Base-by-base conservation (phyloP, 2,888 invertebrate species). In the Hoplodrina ambigua region DNA sequence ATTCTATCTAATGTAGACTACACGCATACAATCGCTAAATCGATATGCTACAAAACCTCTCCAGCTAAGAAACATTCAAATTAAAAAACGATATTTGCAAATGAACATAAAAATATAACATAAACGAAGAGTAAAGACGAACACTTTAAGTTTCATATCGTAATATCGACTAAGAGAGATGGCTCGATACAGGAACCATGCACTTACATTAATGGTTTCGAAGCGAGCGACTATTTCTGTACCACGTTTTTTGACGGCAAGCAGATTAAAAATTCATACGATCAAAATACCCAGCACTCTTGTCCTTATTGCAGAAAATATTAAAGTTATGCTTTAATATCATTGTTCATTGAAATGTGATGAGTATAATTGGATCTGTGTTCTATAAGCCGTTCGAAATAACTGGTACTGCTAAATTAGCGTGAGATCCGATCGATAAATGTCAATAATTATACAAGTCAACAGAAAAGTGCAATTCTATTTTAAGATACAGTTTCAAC, bases 151-250 rank as follows among this genome's bases (percentile, higher is more conserved):
- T 56, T 60, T 72, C 64, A 78, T 72, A 80, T 75, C 75, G 71
- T 78, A 76, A 85, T 83, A 82, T 81, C 77, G 75, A 79, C 79
- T 81, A 78, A 77, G 69, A 81, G 79, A 72, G 74, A 73, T 80
- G 77, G 53, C 54, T 86, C 85, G 79, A 88, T 85, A 87, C 82
- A 81, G 60, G 72, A 87, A 87, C 81, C 84, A 82, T 91, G 90
- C 93, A 93, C 93, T 94, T 91, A 92, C 86, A 87, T 86, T 93
- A 93, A 93, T 94, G 88, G 91, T 86, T 88, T 87, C 75, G 83
- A 91, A 87, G 86, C 83, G 80, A 72, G 80, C 79, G 77, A 85
- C 88, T 88, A 87, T 89, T 88, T 86, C 80, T 82, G 86, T 81
- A 70, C 73, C 80, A 84, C 80, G 86, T 89, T 92, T 92, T 92